Evolutionary conservation across 2,797 vertebrate species (phyloP).

Genomic region (Pristis pectinata): DNA sequence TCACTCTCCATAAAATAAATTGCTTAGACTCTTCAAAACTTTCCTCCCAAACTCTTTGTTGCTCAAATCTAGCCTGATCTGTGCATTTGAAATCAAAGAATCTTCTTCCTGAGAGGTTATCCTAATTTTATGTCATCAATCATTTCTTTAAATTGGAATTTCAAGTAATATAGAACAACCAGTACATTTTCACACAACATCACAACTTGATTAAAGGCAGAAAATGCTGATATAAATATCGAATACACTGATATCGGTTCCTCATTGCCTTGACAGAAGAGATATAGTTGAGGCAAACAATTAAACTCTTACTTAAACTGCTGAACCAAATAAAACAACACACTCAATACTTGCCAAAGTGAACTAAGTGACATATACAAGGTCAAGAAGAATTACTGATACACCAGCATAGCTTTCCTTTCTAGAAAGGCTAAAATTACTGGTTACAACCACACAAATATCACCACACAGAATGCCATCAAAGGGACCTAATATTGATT

Average conservation of each 20-base stretch:
- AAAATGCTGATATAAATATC: background rate
- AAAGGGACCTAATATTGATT: background rate
- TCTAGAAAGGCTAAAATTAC: background rate
- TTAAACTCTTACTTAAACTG: background rate
- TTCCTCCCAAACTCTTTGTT: no score
- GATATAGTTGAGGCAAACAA: background rate
- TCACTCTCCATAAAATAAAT: no score
- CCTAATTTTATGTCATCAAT: background rate
- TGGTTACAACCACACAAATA: background rate
- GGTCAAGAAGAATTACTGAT: background rate
- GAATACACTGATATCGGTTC: background rate
- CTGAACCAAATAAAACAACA: conserved; percentile 6
- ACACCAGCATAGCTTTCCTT: background rate
- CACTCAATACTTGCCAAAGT: background rate
- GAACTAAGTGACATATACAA: background rate
- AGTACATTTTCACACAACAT: background rate
- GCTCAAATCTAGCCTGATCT: no score
- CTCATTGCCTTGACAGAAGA: background rate
- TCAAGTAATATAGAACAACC: background rate
- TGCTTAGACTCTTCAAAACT: no score
- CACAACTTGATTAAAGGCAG: background rate
- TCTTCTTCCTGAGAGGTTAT: background rate
- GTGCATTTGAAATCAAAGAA: no score
- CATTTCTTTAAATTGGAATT: background rate
- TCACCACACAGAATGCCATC: background rate